Conservation (phyloP, 2,797 vertebrate species). For the Chrysocyon brachyurus region DNA sequence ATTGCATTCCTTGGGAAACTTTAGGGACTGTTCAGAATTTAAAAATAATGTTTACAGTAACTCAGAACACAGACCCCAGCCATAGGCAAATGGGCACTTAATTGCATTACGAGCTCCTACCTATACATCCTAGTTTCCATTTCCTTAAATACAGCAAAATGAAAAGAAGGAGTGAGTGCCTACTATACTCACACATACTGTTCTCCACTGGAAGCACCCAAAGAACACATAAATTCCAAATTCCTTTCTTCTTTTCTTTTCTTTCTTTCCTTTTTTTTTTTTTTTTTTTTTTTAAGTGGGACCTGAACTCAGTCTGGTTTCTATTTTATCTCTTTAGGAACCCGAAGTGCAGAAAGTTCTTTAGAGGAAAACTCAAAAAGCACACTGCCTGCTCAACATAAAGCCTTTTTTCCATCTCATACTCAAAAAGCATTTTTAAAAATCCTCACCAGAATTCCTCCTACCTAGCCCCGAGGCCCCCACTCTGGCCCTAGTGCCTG, state of each 20-base stretch:
- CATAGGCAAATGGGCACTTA: neutral
- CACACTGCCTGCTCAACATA: neutral
- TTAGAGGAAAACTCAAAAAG: slow-evolving; percentile 38
- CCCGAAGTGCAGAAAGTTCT: slow-evolving; percentile 3
- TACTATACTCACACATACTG: neutral
- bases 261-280: neutral
- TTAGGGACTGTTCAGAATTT: slow-evolving; percentile 4
- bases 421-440: neutral
- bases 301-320: neutral
- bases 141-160: slow-evolving; percentile 14
- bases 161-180: neutral
- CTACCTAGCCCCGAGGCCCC: neutral
- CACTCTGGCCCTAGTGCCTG: neutral
- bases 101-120: neutral
- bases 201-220: neutral
- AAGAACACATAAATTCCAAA: slow-evolving; percentile 14
- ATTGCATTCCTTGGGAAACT: slow-evolving; percentile 53
- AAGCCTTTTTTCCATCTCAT: neutral
- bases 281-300: neutral
- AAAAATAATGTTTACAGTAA: slow-evolving; percentile 48
- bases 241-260: neutral
- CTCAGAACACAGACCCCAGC: neutral
- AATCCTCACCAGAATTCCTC: neutral
- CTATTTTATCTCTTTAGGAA: slow-evolving; percentile 34
- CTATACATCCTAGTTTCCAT: neutral